A percentile compares a stretch with the other conserved stretches of the same genome.
phyloP scores from a whole-genome alignment of 2,113 vertebrate species.

The Brachirus orientalis region DNA sequence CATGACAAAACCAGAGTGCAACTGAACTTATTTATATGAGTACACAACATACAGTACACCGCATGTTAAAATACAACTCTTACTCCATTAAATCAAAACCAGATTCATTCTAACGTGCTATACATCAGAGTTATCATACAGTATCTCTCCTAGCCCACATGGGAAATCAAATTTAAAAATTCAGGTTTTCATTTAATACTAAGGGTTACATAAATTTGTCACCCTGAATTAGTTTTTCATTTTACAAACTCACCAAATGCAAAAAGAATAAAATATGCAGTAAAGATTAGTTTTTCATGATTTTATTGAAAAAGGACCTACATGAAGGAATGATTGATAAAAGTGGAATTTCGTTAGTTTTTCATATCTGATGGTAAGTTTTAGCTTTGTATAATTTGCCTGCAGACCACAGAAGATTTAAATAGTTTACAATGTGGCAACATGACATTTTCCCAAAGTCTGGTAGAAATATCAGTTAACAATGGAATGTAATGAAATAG shows the following conservation, averaged over 20 bases:
- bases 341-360: no score
- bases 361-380: no score
- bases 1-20: neutral
- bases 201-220: neutral
- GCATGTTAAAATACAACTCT: neutral
- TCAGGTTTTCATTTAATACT: neutral
- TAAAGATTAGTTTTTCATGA: no score
- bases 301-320: no score
- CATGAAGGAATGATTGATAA: no score
- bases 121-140: neutral
- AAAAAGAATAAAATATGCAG: neutral
- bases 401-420: no score
- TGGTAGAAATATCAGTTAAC: no score
- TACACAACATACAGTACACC: neutral
- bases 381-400: no score
- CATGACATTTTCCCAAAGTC: no score
- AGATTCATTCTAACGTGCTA: neutral
- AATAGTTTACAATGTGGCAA: no score
- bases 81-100: neutral
- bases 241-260: constrained; percentile 11
- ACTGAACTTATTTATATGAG: neutral
- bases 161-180: neutral
- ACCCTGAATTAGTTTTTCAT: neutral
- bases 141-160: neutral
- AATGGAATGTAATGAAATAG: no score